These are phyloP conservation scores for Ctenicera cuprea DNA, from an alignment of 2,888 invertebrate species.

Conservation along the genomic window DNA sequence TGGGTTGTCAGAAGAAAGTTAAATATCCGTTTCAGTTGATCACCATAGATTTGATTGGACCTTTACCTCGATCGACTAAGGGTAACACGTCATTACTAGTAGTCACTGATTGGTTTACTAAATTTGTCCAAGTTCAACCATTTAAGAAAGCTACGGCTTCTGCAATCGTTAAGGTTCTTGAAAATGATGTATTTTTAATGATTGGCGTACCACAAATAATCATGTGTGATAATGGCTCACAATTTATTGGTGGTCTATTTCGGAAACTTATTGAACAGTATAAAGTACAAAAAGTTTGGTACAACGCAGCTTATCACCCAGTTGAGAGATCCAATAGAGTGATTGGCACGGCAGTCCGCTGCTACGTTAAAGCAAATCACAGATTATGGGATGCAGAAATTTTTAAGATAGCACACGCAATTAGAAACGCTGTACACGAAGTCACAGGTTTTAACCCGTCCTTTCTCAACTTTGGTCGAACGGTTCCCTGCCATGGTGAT, in stretches of 20 bases:
- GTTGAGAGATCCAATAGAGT: slow-evolving; percentile 54
- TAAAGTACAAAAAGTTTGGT: slow-evolving; percentile 42
- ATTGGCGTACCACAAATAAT: slow-evolving; percentile 48
- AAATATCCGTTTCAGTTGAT: slow-evolving; percentile 51
- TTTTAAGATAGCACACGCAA: slow-evolving; percentile 49
- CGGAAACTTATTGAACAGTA: slow-evolving; percentile 32
- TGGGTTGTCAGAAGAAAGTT: slow-evolving; percentile 38
- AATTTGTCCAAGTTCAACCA: slow-evolving; percentile 40
- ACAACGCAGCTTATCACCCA: slow-evolving; percentile 47
- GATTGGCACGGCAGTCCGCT: slow-evolving; percentile 53
- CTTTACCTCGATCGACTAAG: slow-evolving; percentile 41
- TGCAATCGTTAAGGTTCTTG: slow-evolving; percentile 23
- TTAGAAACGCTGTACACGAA: slow-evolving; percentile 51
- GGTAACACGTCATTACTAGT: slow-evolving; percentile 30
- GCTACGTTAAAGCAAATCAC: slow-evolving; percentile 57
- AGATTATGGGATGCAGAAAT: slow-evolving; percentile 58
- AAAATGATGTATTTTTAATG: slow-evolving; percentile 46
- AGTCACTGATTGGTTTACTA: slow-evolving; percentile 47
- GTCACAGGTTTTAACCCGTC: slow-evolving; percentile 48
- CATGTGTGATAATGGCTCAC: slow-evolving; percentile 47
- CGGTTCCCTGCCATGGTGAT: slow-evolving; percentile 44
- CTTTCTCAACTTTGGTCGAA: slow-evolving; percentile 51
- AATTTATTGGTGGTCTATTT: slow-evolving; percentile 39
- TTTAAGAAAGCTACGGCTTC: slow-evolving; percentile 17
- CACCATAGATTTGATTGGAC: slow-evolving; percentile 52